Evolutionary conservation across 2,888 invertebrate species (phyloP).

Genomic region (Xiphydria camelus): DNA sequence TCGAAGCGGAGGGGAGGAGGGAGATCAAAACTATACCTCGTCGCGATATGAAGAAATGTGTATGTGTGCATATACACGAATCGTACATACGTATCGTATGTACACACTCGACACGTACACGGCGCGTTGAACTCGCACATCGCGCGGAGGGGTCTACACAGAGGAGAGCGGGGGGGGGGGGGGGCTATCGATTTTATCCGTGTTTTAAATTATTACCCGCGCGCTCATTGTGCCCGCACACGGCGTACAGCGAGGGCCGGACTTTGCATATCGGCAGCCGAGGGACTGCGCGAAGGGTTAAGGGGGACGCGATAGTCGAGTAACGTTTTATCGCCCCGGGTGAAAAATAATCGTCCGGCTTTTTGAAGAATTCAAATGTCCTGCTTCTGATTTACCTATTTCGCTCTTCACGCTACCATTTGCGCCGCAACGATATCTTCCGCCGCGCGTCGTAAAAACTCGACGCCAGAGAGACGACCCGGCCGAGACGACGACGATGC

Average conservation of each 20-base stretch:
- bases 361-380: slow-evolving; percentile 63
- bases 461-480: too few relatives aligned
- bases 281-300: slow-evolving; percentile 5
- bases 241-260: slow-evolving; percentile 18
- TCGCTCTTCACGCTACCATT: too few relatives aligned
- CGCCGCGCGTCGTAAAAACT: too few relatives aligned
- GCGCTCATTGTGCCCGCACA: slow-evolving; percentile 29
- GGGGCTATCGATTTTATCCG: slow-evolving; percentile 44
- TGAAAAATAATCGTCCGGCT: slow-evolving; percentile 61
- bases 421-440: too few relatives aligned
- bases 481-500: too few relatives aligned
- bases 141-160: neutral
- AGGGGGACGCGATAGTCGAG: neutral
- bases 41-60: slow-evolving; percentile 17
- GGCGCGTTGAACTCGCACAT: too few relatives aligned
- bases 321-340: too few relatives aligned
- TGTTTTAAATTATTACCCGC: slow-evolving; percentile 45
- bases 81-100: slow-evolving; percentile 2
- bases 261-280: slow-evolving; percentile 22
- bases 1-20: slow-evolving; percentile 13
- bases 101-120: too few relatives aligned
- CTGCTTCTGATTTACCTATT: too few relatives aligned
- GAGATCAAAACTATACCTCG: slow-evolving; percentile 21
- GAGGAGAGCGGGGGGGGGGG: neutral
- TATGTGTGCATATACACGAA: too few relatives aligned